Conservation (phyloP, 1,140 invertebrate species). For the Sarcophaga bullata region DNA sequence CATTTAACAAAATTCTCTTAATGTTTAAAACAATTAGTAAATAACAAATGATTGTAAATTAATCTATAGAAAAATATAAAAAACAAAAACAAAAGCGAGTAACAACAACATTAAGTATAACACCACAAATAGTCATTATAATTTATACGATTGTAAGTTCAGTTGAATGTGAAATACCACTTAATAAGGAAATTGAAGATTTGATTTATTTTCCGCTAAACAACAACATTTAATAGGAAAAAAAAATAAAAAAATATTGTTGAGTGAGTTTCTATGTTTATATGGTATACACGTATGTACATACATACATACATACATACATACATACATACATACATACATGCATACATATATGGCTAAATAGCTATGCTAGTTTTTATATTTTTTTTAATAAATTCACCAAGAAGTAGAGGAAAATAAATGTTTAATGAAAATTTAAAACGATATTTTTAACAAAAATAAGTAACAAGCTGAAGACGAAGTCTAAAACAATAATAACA, state of each 20-base stretch:
- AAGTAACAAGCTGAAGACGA: background rate
- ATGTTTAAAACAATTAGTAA: conserved; percentile 14
- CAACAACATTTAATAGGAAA: background rate
- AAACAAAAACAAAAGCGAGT: background rate
- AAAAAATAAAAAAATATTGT: no score
- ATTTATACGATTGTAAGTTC: background rate
- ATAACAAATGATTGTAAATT: background rate
- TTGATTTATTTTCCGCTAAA: conserved; percentile 28
- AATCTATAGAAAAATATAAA: no score
- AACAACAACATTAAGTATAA: background rate
- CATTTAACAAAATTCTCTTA: background rate
- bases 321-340: background rate
- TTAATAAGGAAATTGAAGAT: conserved; percentile 31
- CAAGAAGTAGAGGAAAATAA: background rate
- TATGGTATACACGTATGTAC: no score
- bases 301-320: background rate
- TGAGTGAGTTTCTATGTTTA: no score
- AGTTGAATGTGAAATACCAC: conserved; percentile 17
- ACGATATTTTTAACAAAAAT: background rate
- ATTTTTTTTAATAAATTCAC: background rate
- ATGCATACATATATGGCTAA: background rate
- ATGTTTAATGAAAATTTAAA: conserved; percentile 20
- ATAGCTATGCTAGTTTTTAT: background rate
- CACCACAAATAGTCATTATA: background rate
- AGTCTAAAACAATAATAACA: background rate